Percentiles rank a stretch among this genome's conserved stretches.
Conservation (phyloP, 1,140 invertebrate species). For the Orchesella cincta region DNA sequence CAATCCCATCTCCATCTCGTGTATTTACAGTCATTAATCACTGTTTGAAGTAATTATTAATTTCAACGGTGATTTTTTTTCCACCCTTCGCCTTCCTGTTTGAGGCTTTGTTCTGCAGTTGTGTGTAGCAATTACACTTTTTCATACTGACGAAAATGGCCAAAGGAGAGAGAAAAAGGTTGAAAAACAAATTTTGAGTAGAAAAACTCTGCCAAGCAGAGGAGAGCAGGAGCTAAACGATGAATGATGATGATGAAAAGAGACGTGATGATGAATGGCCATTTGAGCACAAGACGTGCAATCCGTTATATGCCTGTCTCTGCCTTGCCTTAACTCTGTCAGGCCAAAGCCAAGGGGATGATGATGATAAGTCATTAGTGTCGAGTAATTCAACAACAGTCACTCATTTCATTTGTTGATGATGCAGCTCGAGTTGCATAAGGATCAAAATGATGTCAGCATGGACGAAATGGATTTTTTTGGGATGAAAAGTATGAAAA, state of each 20-base stretch:
- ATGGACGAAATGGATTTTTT: too few relatives aligned
- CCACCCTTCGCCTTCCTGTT: not conserved
- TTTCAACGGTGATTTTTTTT: slow-evolving; percentile 24
- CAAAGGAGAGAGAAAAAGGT: not conserved
- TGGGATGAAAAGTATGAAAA: too few relatives aligned
- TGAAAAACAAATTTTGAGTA: too few relatives aligned
- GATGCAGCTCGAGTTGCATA: too few relatives aligned
- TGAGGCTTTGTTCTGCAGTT: not conserved
- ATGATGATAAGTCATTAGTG: slow-evolving; percentile 28
- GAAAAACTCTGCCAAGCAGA: too few relatives aligned
- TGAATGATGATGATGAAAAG: slow-evolving; percentile 22
- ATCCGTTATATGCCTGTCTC: slow-evolving; percentile 17
- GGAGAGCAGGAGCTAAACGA: not conserved
- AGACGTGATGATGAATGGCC: slow-evolving; percentile 27
- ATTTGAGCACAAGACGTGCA: slow-evolving; percentile 14
- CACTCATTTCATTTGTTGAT: too few relatives aligned
- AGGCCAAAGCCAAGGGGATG: not conserved
- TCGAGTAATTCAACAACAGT: slow-evolving; percentile 1
- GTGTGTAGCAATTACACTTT: not conserved
- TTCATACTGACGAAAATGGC: not conserved
- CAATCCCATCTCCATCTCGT: not conserved
- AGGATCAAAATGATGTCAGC: too few relatives aligned
- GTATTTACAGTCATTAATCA: slow-evolving; percentile 26
- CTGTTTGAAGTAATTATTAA: slow-evolving; percentile 28
- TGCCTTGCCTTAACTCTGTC: not conserved